Conservation (phyloP, 2,797 vertebrate genomes). For the Ataeniobius toweri region DNA sequence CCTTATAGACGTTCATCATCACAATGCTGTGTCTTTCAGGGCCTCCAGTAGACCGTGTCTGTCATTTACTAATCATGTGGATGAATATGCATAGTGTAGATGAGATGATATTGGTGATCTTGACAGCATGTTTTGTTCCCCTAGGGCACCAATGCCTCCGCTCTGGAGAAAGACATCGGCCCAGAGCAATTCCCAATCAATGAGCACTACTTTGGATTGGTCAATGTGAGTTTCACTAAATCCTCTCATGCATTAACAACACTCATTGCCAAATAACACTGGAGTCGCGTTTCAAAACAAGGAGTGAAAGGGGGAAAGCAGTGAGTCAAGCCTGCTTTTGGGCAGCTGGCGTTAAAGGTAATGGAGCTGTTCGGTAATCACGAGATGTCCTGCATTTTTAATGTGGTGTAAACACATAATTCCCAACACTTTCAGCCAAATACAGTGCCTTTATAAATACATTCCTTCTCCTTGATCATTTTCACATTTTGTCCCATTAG, state of each 20-base stretch:
- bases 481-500: not conserved
- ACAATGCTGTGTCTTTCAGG: not conserved
- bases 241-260: constrained; percentile 42
- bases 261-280: constrained; percentile 35
- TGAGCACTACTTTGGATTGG: constrained; percentile 89
- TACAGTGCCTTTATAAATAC: not conserved
- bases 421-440: not conserved
- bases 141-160: constrained; percentile 90
- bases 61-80: constrained; percentile 27
- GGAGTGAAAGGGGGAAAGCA: not conserved
- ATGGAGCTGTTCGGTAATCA: constrained; percentile 38
- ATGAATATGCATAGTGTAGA: not conserved
- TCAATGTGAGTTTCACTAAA: constrained; percentile 81
- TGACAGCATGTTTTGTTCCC: constrained; percentile 17
- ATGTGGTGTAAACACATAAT: constrained; percentile 23
- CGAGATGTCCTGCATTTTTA: constrained; percentile 24
- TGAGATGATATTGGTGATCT: not conserved
- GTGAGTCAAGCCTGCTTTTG: constrained; percentile 48
- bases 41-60: not conserved
- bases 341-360: constrained; percentile 9
- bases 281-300: constrained; percentile 63
- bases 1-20: constrained; percentile 1
- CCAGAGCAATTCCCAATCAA: constrained; percentile 89
- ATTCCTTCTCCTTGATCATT: not conserved
- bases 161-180: constrained; percentile 91